Base-by-base conservation (phyloP, 2,888 invertebrate species). In the Callyntrura guangdongensis region DNA sequence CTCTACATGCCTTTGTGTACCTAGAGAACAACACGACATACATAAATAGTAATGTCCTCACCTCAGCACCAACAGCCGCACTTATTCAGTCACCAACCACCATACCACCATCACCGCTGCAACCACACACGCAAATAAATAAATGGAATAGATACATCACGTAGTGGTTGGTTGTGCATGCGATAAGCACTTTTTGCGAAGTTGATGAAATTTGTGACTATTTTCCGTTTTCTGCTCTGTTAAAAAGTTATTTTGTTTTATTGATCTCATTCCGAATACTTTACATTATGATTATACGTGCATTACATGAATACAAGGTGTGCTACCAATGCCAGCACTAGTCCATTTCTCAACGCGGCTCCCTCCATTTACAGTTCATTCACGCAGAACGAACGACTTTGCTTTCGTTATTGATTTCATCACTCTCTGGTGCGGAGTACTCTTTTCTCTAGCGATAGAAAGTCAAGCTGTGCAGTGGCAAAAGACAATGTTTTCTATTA, bases 151-250 rank as follows among this genome's bases (percentile, higher is more conserved):
- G 47, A 82, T 22, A 82, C 45, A 64, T 81, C 81, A 61, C 77
- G 77, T 61, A 17, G 64, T 4, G 53, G 53, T 53, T 14, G 11
- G 53, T 53, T 5, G 53, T 61, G n/a, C 36, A 45, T 77, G 49
- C 12, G 56, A 79, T 56, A 79, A 82, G 59, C 36, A 53, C 49
- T 85, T 56, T 86, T 67, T 67, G 67, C 45, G 69, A 88, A 88
- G 20, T 88, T 82, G 82, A 88, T 88, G 88, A 87, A 87, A 87
- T 87, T 87, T 88, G 88, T 72, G 88, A 88, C 82, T 72, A 82
- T 56, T 45, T 81, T 72, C 59, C 88, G 81, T 81, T 88, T 88
- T 82, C 47, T 69, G 20, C 64, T 25, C 47, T 87, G 81, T 81
- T 82, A 81, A 88, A 82, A 79, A 79, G 53, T 87, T 77, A 77